Evolutionary conservation across 2,113 vertebrate species (phyloP), one percentile per base, ranked within the genome.

Genomic region (Sorex fumeus): DNA sequence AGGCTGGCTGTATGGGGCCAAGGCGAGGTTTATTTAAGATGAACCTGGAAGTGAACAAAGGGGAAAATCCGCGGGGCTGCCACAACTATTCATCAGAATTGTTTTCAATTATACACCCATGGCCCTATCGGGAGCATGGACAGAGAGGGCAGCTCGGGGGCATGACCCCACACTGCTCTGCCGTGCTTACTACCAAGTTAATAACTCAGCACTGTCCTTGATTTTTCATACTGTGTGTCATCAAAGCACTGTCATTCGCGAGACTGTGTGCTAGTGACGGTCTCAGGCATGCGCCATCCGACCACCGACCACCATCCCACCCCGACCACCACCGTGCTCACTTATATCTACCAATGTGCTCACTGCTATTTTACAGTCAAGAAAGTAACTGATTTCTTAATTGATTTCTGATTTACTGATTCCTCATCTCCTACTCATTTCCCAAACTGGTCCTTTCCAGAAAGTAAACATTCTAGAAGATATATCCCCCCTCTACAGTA

Each of bases 21-120:
- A 28, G 94, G 93, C 85, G 2, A 1, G 28, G 77, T 93, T 96
- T 89, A 94, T 92, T 91, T 94, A 90, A 93, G 96, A 97, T 91
- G 71, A 97, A 91, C 6, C 0, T 72, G 40, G 36, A 84, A 84
- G 64, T 67, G 70, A 91, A 88, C 71, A 89, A 94, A 76, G 40
- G 50, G 36, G 64, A 28, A 88, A 67, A 92, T 13, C 28, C 71
- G 13, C 30, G 53, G 30, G 13, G 53, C 0, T 74, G 21, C 2
- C 85, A 27, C 0, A 60, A 67, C 13, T 27, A 74, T 36, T 64
- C 10, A 43, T 64, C 75, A 60, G 64, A 84, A 40, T 16, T 72
- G 34, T 3, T 40, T 0, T 16, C 16, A n/a, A 36, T 67, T n/a
- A 27, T 36, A 87, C 8, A 28, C 11, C 18, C 32, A 50, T n/a